Conservation (phyloP, 2,888 invertebrate species). For the Leucoptera coffeella region DNA sequence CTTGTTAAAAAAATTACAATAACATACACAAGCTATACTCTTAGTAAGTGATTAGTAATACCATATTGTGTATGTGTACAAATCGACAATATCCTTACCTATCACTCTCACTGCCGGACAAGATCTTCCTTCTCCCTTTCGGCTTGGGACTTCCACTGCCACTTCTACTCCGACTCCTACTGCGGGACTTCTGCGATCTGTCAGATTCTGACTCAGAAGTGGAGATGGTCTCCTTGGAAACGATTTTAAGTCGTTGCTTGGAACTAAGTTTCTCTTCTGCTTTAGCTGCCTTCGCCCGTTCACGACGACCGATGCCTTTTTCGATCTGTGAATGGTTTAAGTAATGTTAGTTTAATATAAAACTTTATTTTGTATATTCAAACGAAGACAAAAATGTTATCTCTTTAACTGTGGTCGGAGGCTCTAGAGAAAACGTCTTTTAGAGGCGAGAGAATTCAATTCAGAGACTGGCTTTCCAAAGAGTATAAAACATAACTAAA, state of each 20-base stretch:
- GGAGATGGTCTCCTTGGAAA: conserved; percentile 92
- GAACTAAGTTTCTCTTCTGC: conserved; percentile 66
- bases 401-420: no score
- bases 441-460: no score
- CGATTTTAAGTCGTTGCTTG: conserved; percentile 82
- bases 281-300: conserved; percentile 21
- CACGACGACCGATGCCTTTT: conserved; percentile 34
- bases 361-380: no score
- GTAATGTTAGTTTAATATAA: no score
- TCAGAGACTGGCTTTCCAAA: no score
- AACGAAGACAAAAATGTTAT: no score
- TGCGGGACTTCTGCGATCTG: conserved; percentile 18
- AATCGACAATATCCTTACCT: conserved; percentile 14
- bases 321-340: no score
- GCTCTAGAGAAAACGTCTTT: no score
- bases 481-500: no score
- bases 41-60: no score
- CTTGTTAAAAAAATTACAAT: no score
- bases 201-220: conserved; percentile 80
- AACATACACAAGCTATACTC: no score
- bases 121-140: conserved; percentile 52
- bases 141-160: conserved; percentile 34
- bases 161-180: conserved; percentile 15
- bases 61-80: conserved; percentile 3
- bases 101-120: conserved; percentile 57